phyloP scores from a whole-genome alignment of 2,113 vertebrate genomes.

The Sylvietta virens region DNA sequence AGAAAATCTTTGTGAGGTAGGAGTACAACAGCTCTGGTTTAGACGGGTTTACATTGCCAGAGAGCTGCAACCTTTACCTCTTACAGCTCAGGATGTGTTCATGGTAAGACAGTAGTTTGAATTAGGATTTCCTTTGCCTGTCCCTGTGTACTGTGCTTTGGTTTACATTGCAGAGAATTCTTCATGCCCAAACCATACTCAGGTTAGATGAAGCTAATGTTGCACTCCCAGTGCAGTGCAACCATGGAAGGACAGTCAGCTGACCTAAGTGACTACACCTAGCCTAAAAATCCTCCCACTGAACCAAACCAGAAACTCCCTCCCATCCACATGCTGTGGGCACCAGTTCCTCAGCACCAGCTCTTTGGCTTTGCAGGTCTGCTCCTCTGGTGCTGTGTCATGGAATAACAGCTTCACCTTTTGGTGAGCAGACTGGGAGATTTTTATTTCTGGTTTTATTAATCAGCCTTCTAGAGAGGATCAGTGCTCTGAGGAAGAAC shows the following conservation, averaged over 20 bases:
- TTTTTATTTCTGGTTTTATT: background rate
- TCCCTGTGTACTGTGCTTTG: background rate
- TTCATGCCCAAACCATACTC: background rate
- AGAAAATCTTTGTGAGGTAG: background rate
- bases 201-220: background rate
- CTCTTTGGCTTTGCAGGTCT: background rate
- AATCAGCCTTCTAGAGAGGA: background rate
- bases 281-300: background rate
- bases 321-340: rapidly evolving
- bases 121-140: background rate
- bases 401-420: background rate
- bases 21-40: background rate
- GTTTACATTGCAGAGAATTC: background rate
- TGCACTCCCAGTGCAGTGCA: background rate
- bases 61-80: background rate
- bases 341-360: background rate
- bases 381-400: background rate
- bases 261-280: background rate
- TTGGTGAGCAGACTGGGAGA: background rate
- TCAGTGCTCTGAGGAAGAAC: background rate
- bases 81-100: background rate
- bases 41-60: background rate
- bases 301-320: background rate
- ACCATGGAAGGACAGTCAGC: background rate
- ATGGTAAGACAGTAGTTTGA: background rate